Conservation (phyloP, 35 echinoderm and acorn worm species). For the Hemicentrotus pulcherrimus region DNA sequence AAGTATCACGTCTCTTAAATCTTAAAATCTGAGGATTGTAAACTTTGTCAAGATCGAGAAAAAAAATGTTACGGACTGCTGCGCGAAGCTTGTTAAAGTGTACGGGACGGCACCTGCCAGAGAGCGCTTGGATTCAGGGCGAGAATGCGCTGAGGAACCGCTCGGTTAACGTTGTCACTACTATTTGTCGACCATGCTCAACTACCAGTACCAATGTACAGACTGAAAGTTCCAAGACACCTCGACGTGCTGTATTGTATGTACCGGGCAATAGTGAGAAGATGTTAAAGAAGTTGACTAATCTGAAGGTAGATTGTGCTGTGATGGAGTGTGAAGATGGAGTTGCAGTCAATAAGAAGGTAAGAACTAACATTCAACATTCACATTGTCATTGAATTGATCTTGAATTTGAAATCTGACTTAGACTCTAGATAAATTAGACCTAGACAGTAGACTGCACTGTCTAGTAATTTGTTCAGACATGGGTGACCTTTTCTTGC, state of each 20-base stretch:
- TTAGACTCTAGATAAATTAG: no score
- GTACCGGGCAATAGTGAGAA: constrained; percentile 84
- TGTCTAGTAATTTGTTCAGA: no score
- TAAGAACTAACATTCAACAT: neutral
- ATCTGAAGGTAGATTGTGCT: constrained; percentile 83
- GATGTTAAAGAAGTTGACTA: constrained; percentile 74
- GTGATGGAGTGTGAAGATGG: constrained; percentile 99
- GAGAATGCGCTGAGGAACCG: neutral
- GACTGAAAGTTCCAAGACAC: constrained; percentile 2
- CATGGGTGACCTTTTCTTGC: no score
- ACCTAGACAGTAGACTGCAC: no score
- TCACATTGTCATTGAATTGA: neutral
- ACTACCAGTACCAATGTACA: neutral
- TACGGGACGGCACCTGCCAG: neutral
- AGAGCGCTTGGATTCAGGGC: neutral
- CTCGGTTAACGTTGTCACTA: neutral
- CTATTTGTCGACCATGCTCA: neutral
- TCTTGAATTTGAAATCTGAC: neutral
- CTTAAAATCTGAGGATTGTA: neutral
- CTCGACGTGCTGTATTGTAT: constrained; percentile 87
- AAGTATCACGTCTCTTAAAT: no score
- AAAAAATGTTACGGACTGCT: neutral
- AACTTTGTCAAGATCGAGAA: neutral
- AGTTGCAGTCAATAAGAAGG: constrained; percentile 91
- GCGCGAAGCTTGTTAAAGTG: neutral